phyloP scores from a whole-genome alignment of 2,888 invertebrate species.

The Rosalia funebris region DNA sequence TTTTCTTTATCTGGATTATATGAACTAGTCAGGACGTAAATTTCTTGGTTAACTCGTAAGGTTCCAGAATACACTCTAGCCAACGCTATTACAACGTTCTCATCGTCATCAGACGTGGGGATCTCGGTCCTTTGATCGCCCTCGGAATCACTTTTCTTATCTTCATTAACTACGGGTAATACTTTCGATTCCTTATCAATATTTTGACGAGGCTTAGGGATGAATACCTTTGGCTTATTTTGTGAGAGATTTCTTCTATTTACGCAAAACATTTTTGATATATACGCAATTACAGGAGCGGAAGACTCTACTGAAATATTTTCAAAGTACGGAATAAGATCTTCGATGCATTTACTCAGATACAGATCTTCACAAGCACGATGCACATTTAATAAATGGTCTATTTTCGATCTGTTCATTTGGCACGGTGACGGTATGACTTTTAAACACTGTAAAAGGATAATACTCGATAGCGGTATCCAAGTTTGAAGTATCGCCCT shows the following conservation, averaged over 20 bases:
- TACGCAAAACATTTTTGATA: conserved; percentile 91
- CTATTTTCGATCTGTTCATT: conserved; percentile 80
- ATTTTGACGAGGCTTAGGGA: conserved; percentile 67
- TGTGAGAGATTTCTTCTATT: conserved; percentile 80
- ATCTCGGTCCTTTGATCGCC: conserved; percentile 47
- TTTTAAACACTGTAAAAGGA: conserved; percentile 83
- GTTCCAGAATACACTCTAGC: conserved; percentile 93
- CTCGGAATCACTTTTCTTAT: conserved; percentile 40
- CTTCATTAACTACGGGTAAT: conserved; percentile 10
- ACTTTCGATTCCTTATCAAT: conserved; percentile 1
- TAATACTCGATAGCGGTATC: conserved; percentile 85
- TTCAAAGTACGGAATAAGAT: conserved; percentile 57
- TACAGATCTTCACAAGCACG: conserved; percentile 68
- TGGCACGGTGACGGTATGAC: conserved; percentile 85
- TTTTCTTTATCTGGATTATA: conserved; percentile 75
- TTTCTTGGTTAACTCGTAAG: conserved; percentile 76
- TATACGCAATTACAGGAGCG: conserved; percentile 77
- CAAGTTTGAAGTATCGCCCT: conserved; percentile 88
- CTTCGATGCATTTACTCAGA: conserved; percentile 77
- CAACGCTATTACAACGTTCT: conserved; percentile 85
- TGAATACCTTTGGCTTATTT: conserved; percentile 79
- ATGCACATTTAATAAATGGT: conserved; percentile 81
- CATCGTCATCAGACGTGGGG: conserved; percentile 52
- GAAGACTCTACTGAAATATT: conserved; percentile 61
- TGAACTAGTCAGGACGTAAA: conserved; percentile 88